Percentiles rank a stretch among this genome's conserved stretches.
These are phyloP conservation scores for Pheosia tremula DNA, from an alignment of 2,888 invertebrate genomes.

Conservation along the genomic window DNA sequence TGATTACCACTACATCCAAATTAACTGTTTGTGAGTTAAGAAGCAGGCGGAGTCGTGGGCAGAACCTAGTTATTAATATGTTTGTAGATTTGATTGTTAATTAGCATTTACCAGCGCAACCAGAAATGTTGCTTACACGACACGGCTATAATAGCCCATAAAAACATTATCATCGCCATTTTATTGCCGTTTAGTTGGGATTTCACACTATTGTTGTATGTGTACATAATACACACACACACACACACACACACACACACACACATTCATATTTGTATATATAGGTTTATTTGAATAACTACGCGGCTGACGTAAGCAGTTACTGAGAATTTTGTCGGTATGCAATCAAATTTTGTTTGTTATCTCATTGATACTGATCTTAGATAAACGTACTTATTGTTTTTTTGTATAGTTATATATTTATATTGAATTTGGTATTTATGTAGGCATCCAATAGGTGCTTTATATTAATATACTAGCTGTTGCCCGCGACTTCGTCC, in stretches of 20 bases:
- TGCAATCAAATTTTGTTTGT: slow-evolving; percentile 28
- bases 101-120: no score
- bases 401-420: not conserved
- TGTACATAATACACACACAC: not conserved
- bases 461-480: no score
- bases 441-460: not conserved
- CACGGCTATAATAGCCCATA: slow-evolving; percentile 2
- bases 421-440: not conserved
- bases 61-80: no score
- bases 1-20: no score
- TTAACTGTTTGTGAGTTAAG: no score
- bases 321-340: slow-evolving; percentile 25
- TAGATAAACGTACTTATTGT: not conserved
- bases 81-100: no score
- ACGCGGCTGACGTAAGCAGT: slow-evolving; percentile 19
- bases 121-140: not conserved
- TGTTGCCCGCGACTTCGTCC: no score
- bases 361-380: slow-evolving; percentile 28
- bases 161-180: not conserved
- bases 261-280: not conserved
- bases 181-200: slow-evolving; percentile 7
- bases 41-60: no score
- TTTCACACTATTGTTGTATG: slow-evolving; percentile 4
- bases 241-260: not conserved
- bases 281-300: slow-evolving; percentile 17